Conservation (phyloP, 2,113 vertebrate genomes). For the Corynorhinus townsendii region DNA sequence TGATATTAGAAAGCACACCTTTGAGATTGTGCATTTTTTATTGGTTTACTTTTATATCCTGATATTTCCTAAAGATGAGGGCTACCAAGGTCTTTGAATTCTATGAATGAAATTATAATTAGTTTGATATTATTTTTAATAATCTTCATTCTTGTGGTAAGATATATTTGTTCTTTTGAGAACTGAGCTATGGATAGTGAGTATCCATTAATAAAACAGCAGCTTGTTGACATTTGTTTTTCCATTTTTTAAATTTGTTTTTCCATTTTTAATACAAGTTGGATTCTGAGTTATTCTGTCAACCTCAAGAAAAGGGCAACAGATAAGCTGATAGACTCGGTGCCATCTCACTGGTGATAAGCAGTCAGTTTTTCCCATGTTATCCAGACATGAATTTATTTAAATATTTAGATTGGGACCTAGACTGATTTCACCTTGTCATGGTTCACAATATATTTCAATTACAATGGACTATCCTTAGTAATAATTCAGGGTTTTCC, state of each 20-base stretch:
- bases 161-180: not conserved
- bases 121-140: not conserved
- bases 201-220: not conserved
- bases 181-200: not conserved
- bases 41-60: not conserved
- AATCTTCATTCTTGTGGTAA: not conserved
- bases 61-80: not conserved
- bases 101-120: not conserved
- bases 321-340: not conserved
- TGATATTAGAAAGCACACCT: not conserved
- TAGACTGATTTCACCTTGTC: constrained; percentile 49
- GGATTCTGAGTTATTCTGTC: not conserved
- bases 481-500: constrained; percentile 31
- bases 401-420: not conserved
- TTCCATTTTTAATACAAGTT: not conserved
- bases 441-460: constrained; percentile 50
- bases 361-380: not conserved
- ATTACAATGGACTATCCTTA: constrained; percentile 38
- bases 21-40: not conserved
- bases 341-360: not conserved
- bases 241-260: not conserved
- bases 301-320: not conserved
- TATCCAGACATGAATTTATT: constrained; percentile 42
- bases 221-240: not conserved
- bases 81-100: not conserved